These are phyloP conservation scores for Scaptomyza hsui DNA, from an alignment of 1,140 invertebrate species.

Conservation along the genomic window DNA sequence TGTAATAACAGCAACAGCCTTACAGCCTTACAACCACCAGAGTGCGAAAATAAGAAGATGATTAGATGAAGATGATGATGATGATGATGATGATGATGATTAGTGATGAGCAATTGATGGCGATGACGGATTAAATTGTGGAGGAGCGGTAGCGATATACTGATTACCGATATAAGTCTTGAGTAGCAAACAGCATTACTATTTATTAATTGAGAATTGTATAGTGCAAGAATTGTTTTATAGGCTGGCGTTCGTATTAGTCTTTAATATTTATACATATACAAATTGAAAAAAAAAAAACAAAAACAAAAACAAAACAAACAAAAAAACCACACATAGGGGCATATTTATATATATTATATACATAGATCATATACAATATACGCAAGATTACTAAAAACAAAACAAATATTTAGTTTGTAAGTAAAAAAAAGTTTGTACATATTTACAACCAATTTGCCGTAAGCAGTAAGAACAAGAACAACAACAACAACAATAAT, in stretches of 20 bases:
- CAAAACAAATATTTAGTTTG: slow-evolving; percentile 46
- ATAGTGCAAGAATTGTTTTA: slow-evolving; percentile 57
- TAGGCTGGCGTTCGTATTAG: slow-evolving; percentile 71
- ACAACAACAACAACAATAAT: slow-evolving; percentile 46
- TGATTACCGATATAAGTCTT: slow-evolving; percentile 53
- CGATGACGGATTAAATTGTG: background rate
- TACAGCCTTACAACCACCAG: slow-evolving; percentile 9
- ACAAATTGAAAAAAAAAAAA: slow-evolving; percentile 51
- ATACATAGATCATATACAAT: slow-evolving; percentile 63
- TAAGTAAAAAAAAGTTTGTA: slow-evolving; percentile 76
- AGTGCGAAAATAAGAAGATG: slow-evolving; percentile 1
- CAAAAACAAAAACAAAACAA: slow-evolving; percentile 6
- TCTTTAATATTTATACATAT: slow-evolving; percentile 79
- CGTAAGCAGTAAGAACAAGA: slow-evolving; percentile 55
- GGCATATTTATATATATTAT: slow-evolving; percentile 68
- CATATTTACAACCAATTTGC: slow-evolving; percentile 77
- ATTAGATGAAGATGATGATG: slow-evolving; percentile 6
- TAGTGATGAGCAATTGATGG: background rate
- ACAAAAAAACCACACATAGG: slow-evolving; percentile 53
- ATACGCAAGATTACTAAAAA: slow-evolving; percentile 34
- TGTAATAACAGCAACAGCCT: slow-evolving; percentile 38
- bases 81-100: background rate
- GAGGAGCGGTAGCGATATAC: slow-evolving; percentile 19
- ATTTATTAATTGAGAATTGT: slow-evolving; percentile 76
- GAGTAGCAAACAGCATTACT: slow-evolving; percentile 75